phyloP scores from a whole-genome alignment of 2,888 invertebrate species.

The Eulithis prunata region DNA sequence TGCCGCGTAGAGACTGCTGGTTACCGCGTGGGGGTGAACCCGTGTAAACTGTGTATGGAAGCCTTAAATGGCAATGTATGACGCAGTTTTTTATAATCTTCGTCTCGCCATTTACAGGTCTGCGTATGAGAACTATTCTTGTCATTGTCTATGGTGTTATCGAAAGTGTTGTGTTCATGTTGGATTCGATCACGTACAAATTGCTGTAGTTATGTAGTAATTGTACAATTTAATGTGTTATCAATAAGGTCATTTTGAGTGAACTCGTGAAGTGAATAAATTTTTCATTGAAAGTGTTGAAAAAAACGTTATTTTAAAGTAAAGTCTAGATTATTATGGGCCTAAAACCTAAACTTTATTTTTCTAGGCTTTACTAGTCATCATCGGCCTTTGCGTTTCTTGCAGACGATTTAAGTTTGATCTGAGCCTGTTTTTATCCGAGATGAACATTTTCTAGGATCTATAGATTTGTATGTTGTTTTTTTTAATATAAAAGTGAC shows the following conservation, averaged over 20 bases:
- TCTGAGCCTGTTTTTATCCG: too few relatives aligned
- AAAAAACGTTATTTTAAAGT: neutral
- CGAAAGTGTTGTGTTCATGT: conserved; percentile 30
- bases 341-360: too few relatives aligned
- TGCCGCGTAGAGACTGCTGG: conserved; percentile 68
- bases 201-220: neutral
- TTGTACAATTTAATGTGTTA: conserved; percentile 3
- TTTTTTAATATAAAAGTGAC: too few relatives aligned
- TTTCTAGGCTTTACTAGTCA: too few relatives aligned
- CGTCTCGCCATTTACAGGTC: conserved; percentile 39
- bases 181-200: conserved; percentile 17
- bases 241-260: conserved; percentile 4
- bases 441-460: too few relatives aligned
- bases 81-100: conserved; percentile 46
- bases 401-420: too few relatives aligned
- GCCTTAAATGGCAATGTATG: conserved; percentile 59
- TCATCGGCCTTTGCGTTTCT: too few relatives aligned
- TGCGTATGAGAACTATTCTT: conserved; percentile 35
- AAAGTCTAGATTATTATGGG: too few relatives aligned
- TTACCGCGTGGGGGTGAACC: conserved; percentile 50
- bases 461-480: too few relatives aligned
- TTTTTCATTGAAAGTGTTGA: neutral
- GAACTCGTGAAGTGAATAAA: neutral
- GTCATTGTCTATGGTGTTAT: conserved; percentile 34
- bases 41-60: conserved; percentile 49